phyloP scores from a whole-genome alignment of 2,113 vertebrate genomes.

The Pelobates fuscus region DNA sequence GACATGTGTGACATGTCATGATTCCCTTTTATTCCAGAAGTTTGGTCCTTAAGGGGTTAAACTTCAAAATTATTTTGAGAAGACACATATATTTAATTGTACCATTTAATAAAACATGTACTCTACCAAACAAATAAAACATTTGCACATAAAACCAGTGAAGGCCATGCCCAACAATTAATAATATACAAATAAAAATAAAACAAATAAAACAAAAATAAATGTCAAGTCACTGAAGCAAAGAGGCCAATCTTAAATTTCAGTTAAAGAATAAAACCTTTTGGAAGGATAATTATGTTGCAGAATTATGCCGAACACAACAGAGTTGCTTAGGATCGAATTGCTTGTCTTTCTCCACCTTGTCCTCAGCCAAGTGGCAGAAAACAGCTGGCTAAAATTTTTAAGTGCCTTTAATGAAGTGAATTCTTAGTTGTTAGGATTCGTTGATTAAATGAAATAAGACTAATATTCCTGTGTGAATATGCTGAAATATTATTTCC shows the following conservation, averaged over 20 bases:
- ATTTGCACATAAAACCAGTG: no score
- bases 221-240: constrained; percentile 5
- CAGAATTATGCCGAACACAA: constrained; percentile 69
- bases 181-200: background rate
- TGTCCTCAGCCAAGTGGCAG: constrained; percentile 78
- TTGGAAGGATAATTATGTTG: constrained; percentile 66
- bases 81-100: no score
- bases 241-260: constrained; percentile 49
- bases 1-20: no score
- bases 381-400: constrained; percentile 91
- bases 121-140: no score
- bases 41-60: no score
- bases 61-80: no score
- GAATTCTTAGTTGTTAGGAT: constrained; percentile 72
- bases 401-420: constrained; percentile 86
- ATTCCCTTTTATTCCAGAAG: no score
- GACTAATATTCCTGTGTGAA: constrained; percentile 83
- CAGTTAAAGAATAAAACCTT: constrained; percentile 62
- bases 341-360: constrained; percentile 82
- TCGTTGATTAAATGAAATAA: constrained; percentile 84
- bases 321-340: constrained; percentile 69
- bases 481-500: constrained; percentile 70
- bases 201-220: constrained; percentile 20
- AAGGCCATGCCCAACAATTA: background rate
- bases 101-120: no score